Percentiles rank a stretch among this genome's conserved stretches.
phyloP scores from a whole-genome alignment of 1,140 invertebrate genomes.

The Drosophila takahashii region DNA sequence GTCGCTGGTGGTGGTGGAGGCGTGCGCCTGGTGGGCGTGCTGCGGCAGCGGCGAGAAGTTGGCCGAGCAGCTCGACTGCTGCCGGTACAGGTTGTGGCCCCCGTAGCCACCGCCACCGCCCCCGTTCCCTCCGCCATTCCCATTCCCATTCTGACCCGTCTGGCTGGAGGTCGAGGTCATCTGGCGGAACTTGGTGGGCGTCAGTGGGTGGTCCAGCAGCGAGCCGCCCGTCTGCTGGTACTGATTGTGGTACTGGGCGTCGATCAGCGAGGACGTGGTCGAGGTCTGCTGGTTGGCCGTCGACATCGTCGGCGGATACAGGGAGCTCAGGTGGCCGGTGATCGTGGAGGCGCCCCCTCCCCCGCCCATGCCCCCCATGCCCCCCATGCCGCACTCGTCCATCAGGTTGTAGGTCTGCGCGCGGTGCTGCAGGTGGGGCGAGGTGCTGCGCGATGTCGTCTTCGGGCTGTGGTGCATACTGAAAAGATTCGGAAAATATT shows the following conservation, averaged over 20 bases:
- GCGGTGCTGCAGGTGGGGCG: slow-evolving; percentile 81
- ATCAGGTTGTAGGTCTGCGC: slow-evolving; percentile 81
- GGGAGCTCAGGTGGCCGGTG: slow-evolving; percentile 72
- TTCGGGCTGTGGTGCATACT: slow-evolving; percentile 84
- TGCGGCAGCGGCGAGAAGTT: slow-evolving; percentile 79
- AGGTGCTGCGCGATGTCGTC: slow-evolving; percentile 82
- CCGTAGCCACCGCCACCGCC: neutral
- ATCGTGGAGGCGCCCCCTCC: slow-evolving; percentile 70
- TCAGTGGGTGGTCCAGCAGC: slow-evolving; percentile 80
- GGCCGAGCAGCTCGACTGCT: slow-evolving; percentile 82
- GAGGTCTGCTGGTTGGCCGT: slow-evolving; percentile 83
- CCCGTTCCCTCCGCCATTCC: slow-evolving; percentile 11
- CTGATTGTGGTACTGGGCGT: slow-evolving; percentile 82
- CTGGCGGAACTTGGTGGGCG: slow-evolving; percentile 82
- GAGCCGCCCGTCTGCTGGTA: slow-evolving; percentile 83
- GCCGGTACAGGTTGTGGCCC: slow-evolving; percentile 67
- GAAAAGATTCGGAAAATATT: neutral
- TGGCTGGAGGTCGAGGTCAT: slow-evolving; percentile 76
- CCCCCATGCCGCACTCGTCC: slow-evolving; percentile 65
- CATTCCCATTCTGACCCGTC: slow-evolving; percentile 66
- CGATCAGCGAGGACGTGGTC: slow-evolving; percentile 81
- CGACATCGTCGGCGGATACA: slow-evolving; percentile 82
- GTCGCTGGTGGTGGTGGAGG: slow-evolving; percentile 81
- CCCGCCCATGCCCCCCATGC: slow-evolving; percentile 24
- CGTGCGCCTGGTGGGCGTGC: slow-evolving; percentile 79